Base-by-base conservation (phyloP, 2,113 vertebrate species). In the Dicrurus megarhynchus region DNA sequence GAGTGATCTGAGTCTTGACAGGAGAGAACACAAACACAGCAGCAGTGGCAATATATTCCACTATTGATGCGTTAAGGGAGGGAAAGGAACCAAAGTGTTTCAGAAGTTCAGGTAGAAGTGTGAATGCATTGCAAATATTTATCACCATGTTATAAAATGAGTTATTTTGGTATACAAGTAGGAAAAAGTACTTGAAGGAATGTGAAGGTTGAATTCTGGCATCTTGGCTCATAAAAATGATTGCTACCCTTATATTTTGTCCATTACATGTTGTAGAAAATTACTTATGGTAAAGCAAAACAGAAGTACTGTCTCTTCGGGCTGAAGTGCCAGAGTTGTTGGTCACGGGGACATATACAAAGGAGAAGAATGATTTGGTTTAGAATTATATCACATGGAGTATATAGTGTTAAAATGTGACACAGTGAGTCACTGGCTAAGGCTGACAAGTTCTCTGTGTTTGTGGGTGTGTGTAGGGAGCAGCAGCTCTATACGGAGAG, bases 291-390 rank as follows among this genome's bases (percentile, higher is more conserved):
- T 76, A 57, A 85, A 74, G 6, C 4, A 65, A 84, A 87, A 49
- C 61, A 46, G 12, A 39, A 56, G 8, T 26, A 11, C 10, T 27
- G 19, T 71, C 28, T 86, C 18, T 35, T 76, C 50, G 70, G 39
- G 12, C 2, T 87, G 49, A 52, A 52, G 27, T 65, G 35, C 32
- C 20, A 46, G 26, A 35, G 13, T 37, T 69, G 73, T 52, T 91
- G 20, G 32, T 30, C 20, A 33, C 0, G 1, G 39, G 26, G 21
- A 13, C 4, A 21, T 16, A 15, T 7, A 46, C 2, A 39, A 73
- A 52, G 5, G 5, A 69, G 46, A 67, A 28, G 19, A 76, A 57
- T 22, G 2, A 60, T 35, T 46, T 11, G 19, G 41, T 71, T 91
- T 77, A 84, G 39, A 55, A 46, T 65, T 69, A 16, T 10, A 32